Base-by-base conservation (phyloP, 92 coral and sea anemone species). In the Anthopleura xanthogrammica region DNA sequence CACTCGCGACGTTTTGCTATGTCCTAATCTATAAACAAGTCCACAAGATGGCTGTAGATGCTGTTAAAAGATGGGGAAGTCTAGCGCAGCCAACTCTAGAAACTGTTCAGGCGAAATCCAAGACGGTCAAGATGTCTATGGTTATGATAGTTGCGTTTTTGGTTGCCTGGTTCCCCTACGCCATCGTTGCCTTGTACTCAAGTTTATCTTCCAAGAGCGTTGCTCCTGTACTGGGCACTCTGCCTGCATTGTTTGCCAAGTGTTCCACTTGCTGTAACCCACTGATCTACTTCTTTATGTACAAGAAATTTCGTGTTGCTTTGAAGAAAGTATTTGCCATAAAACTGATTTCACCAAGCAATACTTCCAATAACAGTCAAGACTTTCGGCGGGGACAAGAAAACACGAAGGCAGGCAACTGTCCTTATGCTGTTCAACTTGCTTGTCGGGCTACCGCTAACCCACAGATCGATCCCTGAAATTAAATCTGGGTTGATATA, bases 141-240 rank as follows among this genome's bases (percentile, higher is more conserved):
- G 72, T 85, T 3, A 90, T 94, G 92, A 77, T 81, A 41, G 58
- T 68, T 17, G 93, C 90, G 58, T 94, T 87, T 71, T 78, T 94
- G n/a, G 29, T 92, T 52, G 94, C 96, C 64, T 95, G 98, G 98
- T 88, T 93, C 20, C 98, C 98, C 7, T 94, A 94, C 78, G 95
- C 98, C 10, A 77, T 86, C 3, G 88, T 94, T 24, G 92, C 98
- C 52, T 41, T 89, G 70, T 62, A 62, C 19, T 20, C 70, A 1
- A 62, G 70, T 11, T 62, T 62, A 5, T 20, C 70, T 5, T 20
- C 70, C 70, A 20, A 23, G 24, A 62, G 11, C 11, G n/a, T 62
- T 62, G 24, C 23, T 20, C 70, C 70, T 5, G 23, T n/a, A 20
- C 29, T 9, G 7, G 70, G 24, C 19, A n/a, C 36, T 5, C 14